A percentile compares a stretch with the other conserved stretches of the same genome.
Evolutionary conservation across 2,797 vertebrate species (phyloP).

Genomic region (Natrix natrix): DNA sequence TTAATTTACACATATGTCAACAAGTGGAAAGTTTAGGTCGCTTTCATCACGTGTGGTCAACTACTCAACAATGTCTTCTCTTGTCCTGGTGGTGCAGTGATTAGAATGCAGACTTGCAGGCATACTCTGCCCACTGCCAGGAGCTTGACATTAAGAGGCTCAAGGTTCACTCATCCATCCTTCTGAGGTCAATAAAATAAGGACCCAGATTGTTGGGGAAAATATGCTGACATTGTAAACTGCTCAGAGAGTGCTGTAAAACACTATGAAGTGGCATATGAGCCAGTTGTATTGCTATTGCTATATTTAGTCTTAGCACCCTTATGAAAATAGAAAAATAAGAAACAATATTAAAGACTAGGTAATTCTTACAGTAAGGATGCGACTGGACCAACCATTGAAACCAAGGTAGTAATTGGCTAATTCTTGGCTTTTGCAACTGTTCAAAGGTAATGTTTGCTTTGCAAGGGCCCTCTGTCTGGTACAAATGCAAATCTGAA

Average conservation of each 20-base stretch:
- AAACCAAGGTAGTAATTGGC: conserved; percentile 87
- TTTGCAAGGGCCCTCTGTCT: conserved; percentile 63
- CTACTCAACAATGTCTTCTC: neutral
- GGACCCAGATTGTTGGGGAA: neutral
- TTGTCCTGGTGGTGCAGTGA: no score
- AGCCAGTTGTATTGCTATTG: neutral
- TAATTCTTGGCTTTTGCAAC: conserved; percentile 78
- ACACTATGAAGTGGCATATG: neutral
- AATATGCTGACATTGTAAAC: neutral
- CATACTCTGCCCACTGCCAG: no score
- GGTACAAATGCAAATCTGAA: conserved; percentile 79
- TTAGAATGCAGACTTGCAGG: no score
- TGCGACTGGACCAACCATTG: conserved; percentile 81
- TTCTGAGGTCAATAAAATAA: neutral
- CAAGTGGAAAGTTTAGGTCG: neutral
- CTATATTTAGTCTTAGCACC: neutral
- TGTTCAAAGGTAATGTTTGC: conserved; percentile 66
- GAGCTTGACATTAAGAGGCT: no score
- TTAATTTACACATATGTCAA: neutral
- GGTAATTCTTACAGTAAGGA: conserved; percentile 74
- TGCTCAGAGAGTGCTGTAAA: neutral
- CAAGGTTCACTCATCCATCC: no score
- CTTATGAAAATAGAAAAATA: neutral
- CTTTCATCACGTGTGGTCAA: neutral
- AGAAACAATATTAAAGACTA: neutral